Evolutionary conservation across 1,140 invertebrate species (phyloP).

Genomic region (Mya arenaria): DNA sequence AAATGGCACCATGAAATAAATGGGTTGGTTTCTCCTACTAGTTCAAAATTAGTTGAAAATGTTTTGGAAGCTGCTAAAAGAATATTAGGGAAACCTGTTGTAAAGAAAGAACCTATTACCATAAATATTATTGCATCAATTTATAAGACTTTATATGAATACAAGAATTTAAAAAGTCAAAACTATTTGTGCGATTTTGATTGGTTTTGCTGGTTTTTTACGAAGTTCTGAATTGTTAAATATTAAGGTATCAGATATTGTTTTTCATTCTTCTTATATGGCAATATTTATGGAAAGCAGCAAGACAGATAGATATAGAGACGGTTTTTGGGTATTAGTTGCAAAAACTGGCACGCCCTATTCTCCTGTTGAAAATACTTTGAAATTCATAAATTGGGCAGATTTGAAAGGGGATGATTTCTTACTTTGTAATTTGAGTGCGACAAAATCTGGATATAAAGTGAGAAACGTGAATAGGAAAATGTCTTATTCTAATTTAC

Average conservation of each 20-base stretch:
- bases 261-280: conserved; percentile 28
- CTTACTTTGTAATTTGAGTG: conserved; percentile 23
- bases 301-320: conserved; percentile 39
- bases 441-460: conserved; percentile 5
- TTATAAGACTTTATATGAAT: not conserved
- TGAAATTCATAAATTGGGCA: conserved; percentile 7
- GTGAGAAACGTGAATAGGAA: not conserved
- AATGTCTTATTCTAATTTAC: no score
- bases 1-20: conserved; percentile 29
- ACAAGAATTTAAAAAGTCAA: not conserved
- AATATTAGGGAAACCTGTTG: conserved; percentile 11
- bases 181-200: conserved; percentile 23
- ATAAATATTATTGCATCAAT: not conserved
- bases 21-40: conserved; percentile 13
- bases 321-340: conserved; percentile 12
- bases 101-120: not conserved
- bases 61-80: conserved; percentile 37
- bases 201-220: conserved; percentile 22
- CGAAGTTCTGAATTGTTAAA: conserved; percentile 29
- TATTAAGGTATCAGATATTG: conserved; percentile 29
- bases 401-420: not conserved
- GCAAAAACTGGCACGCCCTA: not conserved
- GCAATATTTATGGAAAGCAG: conserved; percentile 30
- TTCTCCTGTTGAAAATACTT: not conserved
- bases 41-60: conserved; percentile 26